phyloP scores from a whole-genome alignment of 2,113 vertebrate species.

The Nematolebias whitei region DNA sequence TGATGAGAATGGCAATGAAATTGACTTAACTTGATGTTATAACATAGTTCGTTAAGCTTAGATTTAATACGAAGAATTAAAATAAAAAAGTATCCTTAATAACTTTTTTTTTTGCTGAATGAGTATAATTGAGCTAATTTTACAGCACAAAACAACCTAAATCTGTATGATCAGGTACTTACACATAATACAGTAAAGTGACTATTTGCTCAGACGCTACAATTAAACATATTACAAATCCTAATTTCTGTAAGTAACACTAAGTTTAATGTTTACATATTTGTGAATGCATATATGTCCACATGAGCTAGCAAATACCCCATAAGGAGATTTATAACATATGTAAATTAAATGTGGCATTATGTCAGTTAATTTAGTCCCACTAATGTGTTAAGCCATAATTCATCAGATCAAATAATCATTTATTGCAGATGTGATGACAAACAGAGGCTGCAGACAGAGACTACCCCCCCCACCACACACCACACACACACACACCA shows the following conservation, averaged over 20 bases:
- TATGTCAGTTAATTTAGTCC: conserved; percentile 9
- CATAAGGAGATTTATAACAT: neutral
- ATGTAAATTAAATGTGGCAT: neutral
- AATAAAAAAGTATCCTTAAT: no score
- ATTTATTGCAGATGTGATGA: neutral
- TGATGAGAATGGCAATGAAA: no score
- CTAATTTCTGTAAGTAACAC: no score
- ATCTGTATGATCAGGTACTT: no score
- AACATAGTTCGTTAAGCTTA: no score
- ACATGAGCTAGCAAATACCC: neutral
- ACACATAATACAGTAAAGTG: neutral
- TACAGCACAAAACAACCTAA: no score
- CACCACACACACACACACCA: no score
- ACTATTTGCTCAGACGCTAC: no score
- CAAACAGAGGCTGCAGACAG: conserved; percentile 10
- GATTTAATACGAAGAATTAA: no score
- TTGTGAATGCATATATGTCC: neutral
- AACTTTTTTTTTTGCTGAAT: no score
- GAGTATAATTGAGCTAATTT: neutral
- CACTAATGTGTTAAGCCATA: neutral
- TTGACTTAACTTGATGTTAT: no score
- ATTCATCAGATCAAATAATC: conserved; percentile 1
- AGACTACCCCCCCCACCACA: conserved; percentile 21
- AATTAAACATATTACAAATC: no score
- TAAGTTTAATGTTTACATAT: neutral